Evolutionary conservation across 2,888 invertebrate species (phyloP).

Genomic region (Lasioglossum villosulum): DNA sequence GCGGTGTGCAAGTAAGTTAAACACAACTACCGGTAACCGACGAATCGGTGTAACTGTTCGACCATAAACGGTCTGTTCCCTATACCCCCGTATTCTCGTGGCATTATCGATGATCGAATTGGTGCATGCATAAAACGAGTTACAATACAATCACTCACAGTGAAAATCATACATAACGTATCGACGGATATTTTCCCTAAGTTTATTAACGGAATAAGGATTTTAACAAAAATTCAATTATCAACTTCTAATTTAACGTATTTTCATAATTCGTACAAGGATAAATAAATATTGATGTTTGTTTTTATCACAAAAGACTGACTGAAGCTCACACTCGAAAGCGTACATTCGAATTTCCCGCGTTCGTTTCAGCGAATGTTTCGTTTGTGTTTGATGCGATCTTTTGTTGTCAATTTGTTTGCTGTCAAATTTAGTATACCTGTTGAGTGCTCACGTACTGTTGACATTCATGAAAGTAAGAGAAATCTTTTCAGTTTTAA

Average conservation of each 20-base stretch:
- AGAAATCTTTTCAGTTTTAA: too few relatives aligned
- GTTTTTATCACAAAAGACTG: too few relatives aligned
- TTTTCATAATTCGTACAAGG: neutral
- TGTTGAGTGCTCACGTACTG: too few relatives aligned
- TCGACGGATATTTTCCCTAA: neutral
- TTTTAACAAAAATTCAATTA: neutral
- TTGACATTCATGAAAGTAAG: too few relatives aligned
- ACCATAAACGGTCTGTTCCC: neutral
- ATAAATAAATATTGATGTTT: neutral
- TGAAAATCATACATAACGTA: neutral
- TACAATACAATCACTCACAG: neutral
- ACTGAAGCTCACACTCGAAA: too few relatives aligned
- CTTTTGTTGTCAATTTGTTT: too few relatives aligned
- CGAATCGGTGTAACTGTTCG: neutral
- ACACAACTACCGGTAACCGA: neutral
- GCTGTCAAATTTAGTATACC: too few relatives aligned
- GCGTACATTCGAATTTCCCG: too few relatives aligned
- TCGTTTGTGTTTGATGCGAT: too few relatives aligned
- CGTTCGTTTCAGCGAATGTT: too few relatives aligned
- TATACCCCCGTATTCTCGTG: neutral
- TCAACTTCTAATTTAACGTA: neutral
- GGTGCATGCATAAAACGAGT: neutral
- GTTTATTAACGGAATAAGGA: neutral
- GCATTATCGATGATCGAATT: constrained; percentile 1
- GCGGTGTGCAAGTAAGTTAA: constrained; percentile 88